A percentile compares a stretch with the other conserved stretches of the same genome.
Evolutionary conservation across 2,888 invertebrate genomes (phyloP).

Genomic region (Xylota segnis): DNA sequence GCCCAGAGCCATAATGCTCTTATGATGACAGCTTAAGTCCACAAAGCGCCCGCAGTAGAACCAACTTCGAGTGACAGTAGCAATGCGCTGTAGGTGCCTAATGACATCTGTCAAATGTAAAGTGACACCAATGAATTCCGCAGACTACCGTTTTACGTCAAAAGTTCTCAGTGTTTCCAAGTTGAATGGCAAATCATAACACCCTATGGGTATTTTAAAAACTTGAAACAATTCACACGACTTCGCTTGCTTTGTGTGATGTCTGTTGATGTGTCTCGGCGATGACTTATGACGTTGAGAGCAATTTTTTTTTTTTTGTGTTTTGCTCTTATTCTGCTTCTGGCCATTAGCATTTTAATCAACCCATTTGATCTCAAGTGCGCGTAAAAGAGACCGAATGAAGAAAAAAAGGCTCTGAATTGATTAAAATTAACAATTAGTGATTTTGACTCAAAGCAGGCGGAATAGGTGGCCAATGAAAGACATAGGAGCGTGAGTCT

Average conservation of each 20-base stretch:
- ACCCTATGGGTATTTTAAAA: constrained; percentile 4
- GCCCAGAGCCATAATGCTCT: too few relatives aligned
- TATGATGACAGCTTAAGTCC: too few relatives aligned
- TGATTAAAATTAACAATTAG: constrained; percentile 59
- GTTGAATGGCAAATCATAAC: neutral
- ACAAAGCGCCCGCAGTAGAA: too few relatives aligned
- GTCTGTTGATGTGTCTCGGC: constrained; percentile 18
- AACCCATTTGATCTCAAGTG: constrained; percentile 36
- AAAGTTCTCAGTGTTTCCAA: neutral
- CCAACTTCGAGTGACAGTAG: too few relatives aligned
- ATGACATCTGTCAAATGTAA: too few relatives aligned
- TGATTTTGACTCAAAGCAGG: constrained; percentile 22
- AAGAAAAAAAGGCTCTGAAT: constrained; percentile 28
- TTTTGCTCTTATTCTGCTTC: constrained; percentile 8
- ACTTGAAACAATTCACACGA: constrained; percentile 41
- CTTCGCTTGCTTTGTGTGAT: constrained; percentile 13
- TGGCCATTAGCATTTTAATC: constrained; percentile 51
- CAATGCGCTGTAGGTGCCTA: too few relatives aligned
- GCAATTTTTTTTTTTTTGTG: constrained; percentile 5
- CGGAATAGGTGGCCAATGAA: constrained; percentile 7
- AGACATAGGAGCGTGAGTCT: neutral
- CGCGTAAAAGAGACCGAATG: constrained; percentile 12
- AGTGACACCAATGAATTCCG: too few relatives aligned
- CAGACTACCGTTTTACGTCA: neutral
- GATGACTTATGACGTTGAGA: constrained; percentile 38